Evolutionary conservation across 2,888 invertebrate species (phyloP).

Genomic region (Colletes collaris): DNA sequence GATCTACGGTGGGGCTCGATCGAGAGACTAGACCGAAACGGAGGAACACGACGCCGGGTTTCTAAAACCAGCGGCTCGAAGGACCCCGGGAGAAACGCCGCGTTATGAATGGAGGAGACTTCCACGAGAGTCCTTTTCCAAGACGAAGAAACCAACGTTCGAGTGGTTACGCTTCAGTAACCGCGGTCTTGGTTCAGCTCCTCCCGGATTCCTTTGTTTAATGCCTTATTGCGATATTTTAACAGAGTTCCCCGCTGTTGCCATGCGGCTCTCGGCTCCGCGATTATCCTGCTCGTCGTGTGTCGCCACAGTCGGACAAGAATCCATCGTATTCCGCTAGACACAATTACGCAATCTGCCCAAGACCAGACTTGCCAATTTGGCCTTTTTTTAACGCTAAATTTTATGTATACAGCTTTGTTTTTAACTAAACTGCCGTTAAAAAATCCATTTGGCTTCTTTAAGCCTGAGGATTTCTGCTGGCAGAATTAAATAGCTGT

Average conservation of each 20-base stretch:
- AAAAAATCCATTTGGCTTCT: too few species aligned
- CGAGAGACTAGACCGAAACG: constrained; percentile 20
- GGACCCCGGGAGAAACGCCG: constrained; percentile 6
- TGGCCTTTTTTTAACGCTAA: constrained; percentile 24
- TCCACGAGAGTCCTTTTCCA: constrained; percentile 61
- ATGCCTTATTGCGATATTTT: constrained; percentile 80
- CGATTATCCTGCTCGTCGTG: constrained; percentile 57
- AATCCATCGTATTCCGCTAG: constrained; percentile 26
- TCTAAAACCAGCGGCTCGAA: constrained; percentile 14
- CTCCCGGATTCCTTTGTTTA: constrained; percentile 81
- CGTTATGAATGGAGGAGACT: constrained; percentile 59
- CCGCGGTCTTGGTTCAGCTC: constrained; percentile 79
- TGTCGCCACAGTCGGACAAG: constrained; percentile 53
- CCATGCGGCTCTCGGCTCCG: constrained; percentile 62
- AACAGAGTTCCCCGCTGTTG: constrained; percentile 74
- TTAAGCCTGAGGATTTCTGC: too few species aligned
- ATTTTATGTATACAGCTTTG: too few species aligned
- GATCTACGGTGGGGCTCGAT: constrained; percentile 32
- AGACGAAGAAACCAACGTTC: constrained; percentile 66
- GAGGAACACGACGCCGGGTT: not conserved
- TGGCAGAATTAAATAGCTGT: too few species aligned
- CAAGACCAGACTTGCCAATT: too few species aligned
- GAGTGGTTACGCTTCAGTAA: constrained; percentile 77
- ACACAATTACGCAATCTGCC: constrained; percentile 35
- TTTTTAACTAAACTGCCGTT: too few species aligned